Base-by-base conservation (phyloP, 2,888 invertebrate genomes). In the Oasisia sp. region DNA sequence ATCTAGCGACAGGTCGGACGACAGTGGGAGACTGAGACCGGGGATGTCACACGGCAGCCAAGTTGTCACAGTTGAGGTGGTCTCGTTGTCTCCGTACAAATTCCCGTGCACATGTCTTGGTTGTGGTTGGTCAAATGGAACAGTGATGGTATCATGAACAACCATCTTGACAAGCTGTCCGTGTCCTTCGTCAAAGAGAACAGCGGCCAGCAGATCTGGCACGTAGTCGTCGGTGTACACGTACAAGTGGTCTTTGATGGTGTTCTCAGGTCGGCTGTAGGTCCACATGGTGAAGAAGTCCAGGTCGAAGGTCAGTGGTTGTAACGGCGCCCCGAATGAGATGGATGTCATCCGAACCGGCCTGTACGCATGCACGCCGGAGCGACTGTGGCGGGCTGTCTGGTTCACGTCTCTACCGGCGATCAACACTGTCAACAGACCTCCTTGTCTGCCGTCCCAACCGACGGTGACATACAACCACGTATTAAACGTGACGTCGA, bases 231-330 rank as follows among this genome's bases (percentile, higher is more conserved):
- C 74, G n/a, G 27, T 74, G 74, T 74, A 74, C 74, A 5, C 27
- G 27, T 74, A 74, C 74, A 74, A 5, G 74, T 74, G 74, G 0
- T 74, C 74, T 74, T 74, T 74, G 74, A 74, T 74, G 74, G n/a
- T 74, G 74, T 74, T 74, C 27, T 74, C 74, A 74, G 74, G 74
- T 74, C 74, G 74, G 27, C 74, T 74, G 74, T 74, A 74, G 74
- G 74, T 74, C 74, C 74, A 74, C 74, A 74, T n/a, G n/a, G 74
- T 74, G 74, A 74, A 74, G 74, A 74, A 74, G 74, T 74, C 74
- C n/a, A 74, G 27, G 74, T 74, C 74, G 74, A 74, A 74, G 27
- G 74, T 27, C 27, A 74, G 14, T n/a, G 74, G 27, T 74, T 74
- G 74, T 27, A 27, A 74, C n/a, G 74, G 74, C n/a, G 27, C 74